Evolutionary conservation across 2,888 invertebrate genomes (phyloP), one percentile per base, ranked within the genome.

Genomic region (Caenorhabditis angaria): DNA sequence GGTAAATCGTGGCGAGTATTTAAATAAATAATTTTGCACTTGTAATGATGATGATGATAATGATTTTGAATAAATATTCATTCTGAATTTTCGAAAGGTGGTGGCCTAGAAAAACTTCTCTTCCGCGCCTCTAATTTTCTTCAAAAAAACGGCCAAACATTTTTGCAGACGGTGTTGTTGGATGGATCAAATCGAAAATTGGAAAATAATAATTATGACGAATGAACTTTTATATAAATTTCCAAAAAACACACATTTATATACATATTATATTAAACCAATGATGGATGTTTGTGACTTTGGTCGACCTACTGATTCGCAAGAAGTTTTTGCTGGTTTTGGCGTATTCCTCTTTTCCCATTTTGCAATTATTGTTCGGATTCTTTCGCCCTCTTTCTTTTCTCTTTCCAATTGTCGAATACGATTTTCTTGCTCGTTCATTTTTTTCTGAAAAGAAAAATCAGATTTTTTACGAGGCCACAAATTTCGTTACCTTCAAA

Each of bases 381-480:
- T 66, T 53, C 74, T 50, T 47, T 77, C 74, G 1, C 66, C 65
- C 35, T 77, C 77, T 51, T 71, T 69, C 57, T 77, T 77, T 27
- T 78, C 78, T n/a, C 67, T 50, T 50, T 78, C 78, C 63, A 78
- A 53, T 22, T 73, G 58, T 24, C 78, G 78, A 51, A 78, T 76
- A 58, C 58, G 56, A 14, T 65, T 62, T 24, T 78, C 76, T 57
- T 76, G 73, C 28, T 78, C 73, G 20, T 60, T 73, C 63, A 78
- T 64, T 55, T 61, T 65, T 22, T 76, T 76, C 78, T 78, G 54
- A 62, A 71, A 61, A 22, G 14, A 24, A 18, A 22, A 50, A 60
- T 27, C 10, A 27, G 8, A 25, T n/a, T 25, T 35, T 22, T 41
- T 14, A 8, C 22, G n/a, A 12, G 32, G 27, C 14, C 12, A 47